Evolutionary conservation across 2,113 vertebrate genomes (phyloP).

Genomic region (Morone chrysops): DNA sequence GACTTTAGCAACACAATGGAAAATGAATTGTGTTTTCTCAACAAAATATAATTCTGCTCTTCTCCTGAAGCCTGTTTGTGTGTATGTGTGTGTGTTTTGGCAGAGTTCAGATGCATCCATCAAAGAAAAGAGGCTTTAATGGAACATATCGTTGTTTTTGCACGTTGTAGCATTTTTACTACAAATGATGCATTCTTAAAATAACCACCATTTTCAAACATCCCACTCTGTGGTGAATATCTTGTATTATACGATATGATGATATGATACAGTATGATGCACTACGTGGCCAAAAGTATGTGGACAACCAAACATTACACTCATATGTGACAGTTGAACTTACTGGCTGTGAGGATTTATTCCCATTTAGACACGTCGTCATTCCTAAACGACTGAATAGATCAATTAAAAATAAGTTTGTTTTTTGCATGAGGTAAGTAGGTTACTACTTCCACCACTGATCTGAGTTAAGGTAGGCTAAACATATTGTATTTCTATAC

Average conservation of each 20-base stretch:
- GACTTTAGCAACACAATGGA: constrained; percentile 44
- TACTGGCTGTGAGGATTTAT: no score
- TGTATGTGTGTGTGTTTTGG: background rate
- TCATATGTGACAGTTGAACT: no score
- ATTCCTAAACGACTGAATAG: no score
- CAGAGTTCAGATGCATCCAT: constrained; percentile 32
- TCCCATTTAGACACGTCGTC: no score
- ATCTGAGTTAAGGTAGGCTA: no score
- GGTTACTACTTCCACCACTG: no score
- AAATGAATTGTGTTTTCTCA: constrained; percentile 40
- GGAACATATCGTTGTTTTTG: background rate
- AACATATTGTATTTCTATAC: no score
- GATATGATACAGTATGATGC: background rate
- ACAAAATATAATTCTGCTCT: constrained; percentile 34
- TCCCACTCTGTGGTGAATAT: no score
- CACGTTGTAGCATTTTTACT: background rate
- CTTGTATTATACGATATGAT: background rate
- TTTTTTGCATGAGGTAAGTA: no score
- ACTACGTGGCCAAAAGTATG: background rate
- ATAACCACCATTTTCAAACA: no score
- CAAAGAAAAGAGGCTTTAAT: constrained; percentile 27
- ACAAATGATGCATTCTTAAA: background rate
- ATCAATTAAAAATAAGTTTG: no score
- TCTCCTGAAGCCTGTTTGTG: background rate
- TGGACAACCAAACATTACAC: background rate